A percentile compares a stretch with the other conserved stretches of the same genome.
Conservation (phyloP, 2,888 invertebrate species). For the Rhagophthalmus giganteus region DNA sequence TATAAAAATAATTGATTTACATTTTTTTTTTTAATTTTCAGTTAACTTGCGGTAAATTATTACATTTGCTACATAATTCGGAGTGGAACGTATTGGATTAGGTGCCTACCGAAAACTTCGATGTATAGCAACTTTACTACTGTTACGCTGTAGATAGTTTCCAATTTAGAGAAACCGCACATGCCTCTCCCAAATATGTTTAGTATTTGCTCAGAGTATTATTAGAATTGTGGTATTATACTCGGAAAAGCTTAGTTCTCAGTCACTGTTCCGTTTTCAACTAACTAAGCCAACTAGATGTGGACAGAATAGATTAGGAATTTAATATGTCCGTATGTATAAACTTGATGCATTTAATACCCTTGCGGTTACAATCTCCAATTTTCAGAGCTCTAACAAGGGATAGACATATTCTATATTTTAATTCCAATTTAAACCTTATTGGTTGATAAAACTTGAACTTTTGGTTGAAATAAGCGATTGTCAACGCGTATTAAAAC, state of each 20-base stretch:
- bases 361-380: slow-evolving; percentile 15
- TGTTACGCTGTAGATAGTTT: slow-evolving; percentile 38
- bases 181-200: slow-evolving; percentile 41
- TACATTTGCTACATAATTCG: slow-evolving; percentile 25
- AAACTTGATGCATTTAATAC: slow-evolving; percentile 20
- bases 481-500: no score
- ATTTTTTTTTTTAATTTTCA: no score
- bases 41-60: slow-evolving; percentile 17
- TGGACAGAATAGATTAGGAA: slow-evolving; percentile 30
- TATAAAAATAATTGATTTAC: no score
- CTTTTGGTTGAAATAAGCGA: no score
- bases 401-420: slow-evolving; percentile 5
- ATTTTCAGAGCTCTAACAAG: slow-evolving; percentile 13
- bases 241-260: slow-evolving; percentile 30
- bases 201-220: slow-evolving; percentile 38
- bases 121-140: slow-evolving; percentile 32
- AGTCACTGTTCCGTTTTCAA: slow-evolving; percentile 21
- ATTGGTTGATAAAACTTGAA: background rate
- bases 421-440: background rate
- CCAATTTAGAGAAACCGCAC: slow-evolving; percentile 41
- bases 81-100: slow-evolving; percentile 21
- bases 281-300: slow-evolving; percentile 31
- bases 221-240: slow-evolving; percentile 41
- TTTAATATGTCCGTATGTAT: slow-evolving; percentile 16
- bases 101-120: slow-evolving; percentile 19